A percentile compares a stretch with the other conserved stretches of the same genome.
These are phyloP conservation scores for Drosophila ustulata DNA, from an alignment of 2,888 invertebrate genomes.

Conservation along the genomic window DNA sequence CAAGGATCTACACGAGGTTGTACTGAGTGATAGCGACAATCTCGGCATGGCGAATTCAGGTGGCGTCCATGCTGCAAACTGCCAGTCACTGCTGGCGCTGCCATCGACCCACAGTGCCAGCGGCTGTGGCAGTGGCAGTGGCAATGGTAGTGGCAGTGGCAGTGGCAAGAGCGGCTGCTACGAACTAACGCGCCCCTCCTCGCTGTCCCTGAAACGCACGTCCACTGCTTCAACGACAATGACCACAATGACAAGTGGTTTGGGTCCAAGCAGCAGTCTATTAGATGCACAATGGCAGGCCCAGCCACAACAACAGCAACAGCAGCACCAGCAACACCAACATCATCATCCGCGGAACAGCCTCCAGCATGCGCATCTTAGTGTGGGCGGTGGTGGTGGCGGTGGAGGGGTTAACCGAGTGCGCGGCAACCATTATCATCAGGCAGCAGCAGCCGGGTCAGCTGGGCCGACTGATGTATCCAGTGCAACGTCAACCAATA, in stretches of 20 bases:
- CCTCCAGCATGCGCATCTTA: conserved; percentile 71
- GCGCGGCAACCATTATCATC: conserved; percentile 69
- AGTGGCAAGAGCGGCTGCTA: conserved; percentile 75
- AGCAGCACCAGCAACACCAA: conserved; percentile 53
- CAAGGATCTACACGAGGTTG: conserved; percentile 82
- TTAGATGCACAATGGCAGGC: conserved; percentile 74
- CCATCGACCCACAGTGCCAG: conserved; percentile 47
- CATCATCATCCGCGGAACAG: conserved; percentile 48
- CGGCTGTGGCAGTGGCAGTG: conserved; percentile 15
- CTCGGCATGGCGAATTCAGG: conserved; percentile 30
- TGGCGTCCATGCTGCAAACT: conserved; percentile 55
- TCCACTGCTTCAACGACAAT: conserved; percentile 80
- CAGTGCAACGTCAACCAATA: conserved; percentile 60
- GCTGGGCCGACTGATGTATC: conserved; percentile 18
- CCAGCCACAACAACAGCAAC: conserved; percentile 36
- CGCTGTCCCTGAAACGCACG: conserved; percentile 79
- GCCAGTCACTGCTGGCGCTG: conserved; percentile 75
- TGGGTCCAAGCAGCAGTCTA: conserved; percentile 68
- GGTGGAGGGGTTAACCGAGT: conserved; percentile 33
- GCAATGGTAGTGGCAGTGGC: conserved; percentile 14
- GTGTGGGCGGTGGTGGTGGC: conserved; percentile 37
- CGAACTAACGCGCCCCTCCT: conserved; percentile 81
- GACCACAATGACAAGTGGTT: conserved; percentile 79
- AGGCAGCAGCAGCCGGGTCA: conserved; percentile 19
- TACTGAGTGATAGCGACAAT: conserved; percentile 75